Base-by-base conservation (phyloP, 2,113 vertebrate genomes). In the Maccullochella peelii region DNA sequence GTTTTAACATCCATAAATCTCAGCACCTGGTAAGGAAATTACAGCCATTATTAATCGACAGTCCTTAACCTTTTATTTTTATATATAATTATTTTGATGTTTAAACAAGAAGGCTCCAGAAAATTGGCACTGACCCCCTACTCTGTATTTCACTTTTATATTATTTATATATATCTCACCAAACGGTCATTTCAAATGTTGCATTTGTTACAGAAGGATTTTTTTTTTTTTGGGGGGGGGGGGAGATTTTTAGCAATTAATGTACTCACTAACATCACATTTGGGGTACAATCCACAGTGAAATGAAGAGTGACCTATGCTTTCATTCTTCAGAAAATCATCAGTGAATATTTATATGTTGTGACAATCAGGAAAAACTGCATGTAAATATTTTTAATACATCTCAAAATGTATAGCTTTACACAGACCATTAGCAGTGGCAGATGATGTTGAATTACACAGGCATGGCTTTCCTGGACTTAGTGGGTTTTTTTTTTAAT, bases 401-500 rank as follows among this genome's bases (percentile, higher is more conserved):
- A n/a, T 2, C 25, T 14, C 21, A 8, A 47, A 69, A 18, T 14
- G 40, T 14, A 14, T 6, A 23, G n/a, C 1, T 40, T 47, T 18
- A 38, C 7, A 71, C 33, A 61, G 5, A 73, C 5, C 7, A 9
- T 70, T 8, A 1, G 42, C n/a, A 23, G 27, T 40, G 47, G 76
- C 70, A 82, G 49, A 33, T 52, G 47, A 77, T 20, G 1, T 0
- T 11, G 4, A 54, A 55, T 14, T 36, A 7, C 38, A 44, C 12
- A 67, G 23, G 3, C 52, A 25, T 14, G 30, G 8, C 2, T 69
- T 85, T 83, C 73, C 68, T 9, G 71, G 74, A 86, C 44, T 2
- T 55, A 5, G 6, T 23, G 50, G n/a, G n/a, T n/a, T n/a, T n/a
- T n/a, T 47, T 71, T 73, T 42, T 70, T 1, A 79, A 79, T 76